Conservation (phyloP, 2,113 vertebrate species). For the Phrynosoma blainvillii region DNA sequence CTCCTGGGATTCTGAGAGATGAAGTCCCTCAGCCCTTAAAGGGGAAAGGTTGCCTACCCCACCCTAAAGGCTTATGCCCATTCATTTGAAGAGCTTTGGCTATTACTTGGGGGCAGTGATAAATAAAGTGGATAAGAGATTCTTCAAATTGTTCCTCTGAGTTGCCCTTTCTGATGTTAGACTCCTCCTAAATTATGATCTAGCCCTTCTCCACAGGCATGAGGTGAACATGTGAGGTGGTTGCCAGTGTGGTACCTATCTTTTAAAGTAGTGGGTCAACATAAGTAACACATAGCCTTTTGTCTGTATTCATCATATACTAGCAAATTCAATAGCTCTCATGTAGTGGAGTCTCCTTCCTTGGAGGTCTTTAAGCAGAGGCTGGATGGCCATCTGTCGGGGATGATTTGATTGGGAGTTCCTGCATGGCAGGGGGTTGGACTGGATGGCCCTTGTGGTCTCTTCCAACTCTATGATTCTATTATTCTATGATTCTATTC, state of each 20-base stretch:
- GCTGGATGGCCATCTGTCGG: too few species aligned
- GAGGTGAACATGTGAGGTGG: not conserved
- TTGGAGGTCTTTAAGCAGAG: too few species aligned
- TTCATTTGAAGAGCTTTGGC: not conserved
- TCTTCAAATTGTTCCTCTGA: not conserved
- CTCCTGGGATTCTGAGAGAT: too few species aligned
- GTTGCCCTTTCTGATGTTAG: not conserved
- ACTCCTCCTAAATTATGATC: not conserved
- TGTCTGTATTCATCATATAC: not conserved
- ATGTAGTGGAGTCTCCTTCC: too few species aligned
- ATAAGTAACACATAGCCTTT: not conserved
- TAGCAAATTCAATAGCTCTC: not conserved
- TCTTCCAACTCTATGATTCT: too few species aligned
- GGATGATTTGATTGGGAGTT: too few species aligned
- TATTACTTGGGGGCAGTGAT: not conserved
- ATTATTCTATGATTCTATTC: too few species aligned
- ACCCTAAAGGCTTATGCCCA: not conserved
- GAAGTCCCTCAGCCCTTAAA: too few species aligned
- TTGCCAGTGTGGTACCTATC: not conserved
- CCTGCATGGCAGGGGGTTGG: too few species aligned
- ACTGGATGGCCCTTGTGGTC: too few species aligned
- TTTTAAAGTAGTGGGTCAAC: not conserved
- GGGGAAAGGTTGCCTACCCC: too few species aligned
- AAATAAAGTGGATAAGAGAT: not conserved
- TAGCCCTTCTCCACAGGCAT: not conserved